Conservation (phyloP, 2,113 vertebrate genomes). For the Thunnus maccoyii region DNA sequence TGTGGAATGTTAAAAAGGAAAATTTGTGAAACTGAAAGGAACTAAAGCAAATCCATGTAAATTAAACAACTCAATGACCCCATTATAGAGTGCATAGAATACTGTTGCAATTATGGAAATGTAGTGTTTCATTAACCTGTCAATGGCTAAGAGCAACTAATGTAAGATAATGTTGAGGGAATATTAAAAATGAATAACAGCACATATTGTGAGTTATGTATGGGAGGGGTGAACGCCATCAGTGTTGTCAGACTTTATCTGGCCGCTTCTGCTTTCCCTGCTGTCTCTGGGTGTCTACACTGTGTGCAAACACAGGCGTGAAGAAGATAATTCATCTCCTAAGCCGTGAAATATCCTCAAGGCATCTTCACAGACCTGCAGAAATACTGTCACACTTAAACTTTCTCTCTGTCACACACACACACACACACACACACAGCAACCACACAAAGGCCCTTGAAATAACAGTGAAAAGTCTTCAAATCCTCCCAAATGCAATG, state of each 20-base stretch:
- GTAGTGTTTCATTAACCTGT: constrained; percentile 2
- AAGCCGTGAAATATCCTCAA: constrained; percentile 49
- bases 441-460: background rate
- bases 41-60: constrained; percentile 8
- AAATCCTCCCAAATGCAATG: constrained; percentile 14
- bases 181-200: constrained; percentile 15
- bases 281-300: constrained; percentile 29
- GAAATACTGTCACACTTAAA: constrained; percentile 41
- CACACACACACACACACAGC: background rate
- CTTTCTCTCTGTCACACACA: background rate
- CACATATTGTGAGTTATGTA: constrained; percentile 9
- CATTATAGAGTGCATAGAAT: constrained; percentile 1
- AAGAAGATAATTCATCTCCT: constrained; percentile 48
- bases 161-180: background rate
- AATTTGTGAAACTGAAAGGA: constrained; percentile 6
- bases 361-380: constrained; percentile 55
- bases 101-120: constrained; percentile 30
- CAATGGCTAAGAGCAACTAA: background rate
- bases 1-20: background rate
- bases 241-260: constrained; percentile 11
- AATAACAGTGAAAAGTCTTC: constrained; percentile 3
- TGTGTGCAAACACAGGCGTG: constrained; percentile 28
- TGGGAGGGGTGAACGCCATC: background rate
- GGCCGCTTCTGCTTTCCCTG: background rate
- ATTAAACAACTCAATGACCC: constrained; percentile 26